Evolutionary conservation across 2,797 vertebrate genomes (phyloP).

Genomic region (Girardinus metallicus): DNA sequence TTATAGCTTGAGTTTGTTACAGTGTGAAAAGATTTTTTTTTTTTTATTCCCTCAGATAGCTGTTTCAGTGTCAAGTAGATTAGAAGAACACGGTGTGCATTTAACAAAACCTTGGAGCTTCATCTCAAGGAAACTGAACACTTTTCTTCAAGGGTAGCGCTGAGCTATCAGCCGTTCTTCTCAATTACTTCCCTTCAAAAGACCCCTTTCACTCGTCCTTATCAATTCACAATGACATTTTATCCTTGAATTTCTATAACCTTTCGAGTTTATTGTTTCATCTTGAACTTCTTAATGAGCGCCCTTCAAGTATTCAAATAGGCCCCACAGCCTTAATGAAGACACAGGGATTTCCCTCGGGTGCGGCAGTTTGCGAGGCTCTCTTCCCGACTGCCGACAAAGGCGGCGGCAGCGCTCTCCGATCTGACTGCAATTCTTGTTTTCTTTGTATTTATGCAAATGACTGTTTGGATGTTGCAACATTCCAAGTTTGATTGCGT

Average conservation of each 20-base stretch:
- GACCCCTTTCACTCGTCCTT: slow-evolving; percentile 48
- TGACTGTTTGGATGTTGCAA: slow-evolving; percentile 79
- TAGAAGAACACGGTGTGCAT: neutral
- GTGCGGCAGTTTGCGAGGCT: slow-evolving; percentile 61
- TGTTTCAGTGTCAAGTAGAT: neutral
- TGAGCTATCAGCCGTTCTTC: neutral
- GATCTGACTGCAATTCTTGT: slow-evolving; percentile 73
- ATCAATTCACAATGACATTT: slow-evolving; percentile 71
- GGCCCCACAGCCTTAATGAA: slow-evolving; percentile 72
- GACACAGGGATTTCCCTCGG: slow-evolving; percentile 72
- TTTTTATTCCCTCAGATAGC: neutral
- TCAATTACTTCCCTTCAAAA: slow-evolving; percentile 25
- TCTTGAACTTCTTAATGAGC: slow-evolving; percentile 72
- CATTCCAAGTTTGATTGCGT: slow-evolving; percentile 78
- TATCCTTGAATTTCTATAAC: slow-evolving; percentile 67
- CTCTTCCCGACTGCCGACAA: slow-evolving; percentile 68
- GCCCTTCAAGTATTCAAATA: slow-evolving; percentile 79
- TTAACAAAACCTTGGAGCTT: neutral
- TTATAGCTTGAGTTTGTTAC: neutral
- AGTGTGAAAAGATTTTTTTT: neutral
- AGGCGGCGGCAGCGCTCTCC: slow-evolving; percentile 61
- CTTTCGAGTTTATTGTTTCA: slow-evolving; percentile 66
- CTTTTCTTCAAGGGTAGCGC: slow-evolving; percentile 5
- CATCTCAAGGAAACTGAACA: slow-evolving; percentile 2
- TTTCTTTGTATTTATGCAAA: slow-evolving; percentile 84